Evolutionary conservation across 2,113 vertebrate species (phyloP), one percentile per base, ranked within the genome.

Genomic region (Protobothrops flavoviridis): DNA sequence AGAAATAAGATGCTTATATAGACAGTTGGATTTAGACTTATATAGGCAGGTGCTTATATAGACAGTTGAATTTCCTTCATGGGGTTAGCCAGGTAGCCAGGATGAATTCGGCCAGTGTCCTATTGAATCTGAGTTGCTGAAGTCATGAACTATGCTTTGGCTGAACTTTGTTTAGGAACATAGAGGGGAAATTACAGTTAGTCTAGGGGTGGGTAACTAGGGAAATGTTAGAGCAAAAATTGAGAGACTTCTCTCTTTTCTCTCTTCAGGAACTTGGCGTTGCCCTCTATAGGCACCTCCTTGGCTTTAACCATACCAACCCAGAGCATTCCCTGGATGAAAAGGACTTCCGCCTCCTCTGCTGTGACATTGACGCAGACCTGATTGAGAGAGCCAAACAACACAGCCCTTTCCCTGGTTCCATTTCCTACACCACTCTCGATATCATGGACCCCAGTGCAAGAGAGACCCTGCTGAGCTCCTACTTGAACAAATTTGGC

Each of bases 351-450:
- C 94, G 97, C 52, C 96, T 99, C 23, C 98, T 99, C 87, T 99
- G 99, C 91, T 99, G 99, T 12, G 99, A 99, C 95, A 97, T 99
- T 94, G 99, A 99, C 12, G 97, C 98, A 8, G 95, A 10, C 52
- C 96, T 99, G 86, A 98, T 99, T 26, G 93, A 96, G 24, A 97
- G 98, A 55, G 99, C 99, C 8, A 95, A 96, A 93, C 97, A 96
- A 94, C 92, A 88, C 90, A 99, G 99, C 94, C 98, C 98, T 69
- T 98, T 98, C 88, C 98, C 98, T 0, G 33, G 95, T 89, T 98
- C 95, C 81, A 96, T 99, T 93, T 97, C 98, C 92, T 99, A 99
- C 92, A 95, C 98, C 86, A 95, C 95, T 11, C 96, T 99, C 94
- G 99, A 99, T 94, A 97, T 99, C 97, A 99, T 98, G 45, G 95